Percentiles rank a stretch among this genome's conserved stretches.
phyloP scores from a whole-genome alignment of 2,888 invertebrate species.

The Schrankia costaestrigalis region DNA sequence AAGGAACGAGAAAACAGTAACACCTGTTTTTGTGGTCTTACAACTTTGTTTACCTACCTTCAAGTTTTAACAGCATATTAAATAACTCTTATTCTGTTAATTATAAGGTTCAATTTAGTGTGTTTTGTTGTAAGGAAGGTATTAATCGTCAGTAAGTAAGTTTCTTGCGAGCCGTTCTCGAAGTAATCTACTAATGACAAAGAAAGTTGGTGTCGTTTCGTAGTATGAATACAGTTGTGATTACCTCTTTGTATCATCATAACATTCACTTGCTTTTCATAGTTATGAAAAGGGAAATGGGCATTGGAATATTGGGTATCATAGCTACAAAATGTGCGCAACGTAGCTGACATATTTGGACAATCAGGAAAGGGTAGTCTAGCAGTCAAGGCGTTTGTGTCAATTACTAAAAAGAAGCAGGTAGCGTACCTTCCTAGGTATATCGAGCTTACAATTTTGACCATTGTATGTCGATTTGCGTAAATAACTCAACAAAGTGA shows the following conservation, averaged over 20 bases:
- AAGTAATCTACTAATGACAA: slow-evolving; percentile 68
- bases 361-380: too few species aligned
- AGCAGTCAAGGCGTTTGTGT: too few species aligned
- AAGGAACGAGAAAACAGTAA: slow-evolving; percentile 20
- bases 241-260: slow-evolving; percentile 26
- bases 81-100: neutral
- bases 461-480: too few species aligned
- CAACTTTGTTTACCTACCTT: slow-evolving; percentile 25
- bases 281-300: too few species aligned
- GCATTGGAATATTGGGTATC: too few species aligned
- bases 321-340: too few species aligned
- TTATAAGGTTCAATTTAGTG: slow-evolving; percentile 17
- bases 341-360: too few species aligned
- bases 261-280: too few species aligned
- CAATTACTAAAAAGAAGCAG: too few species aligned
- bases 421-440: too few species aligned
- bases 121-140: slow-evolving; percentile 1
- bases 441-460: too few species aligned
- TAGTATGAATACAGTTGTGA: slow-evolving; percentile 43
- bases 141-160: slow-evolving; percentile 44
- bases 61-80: slow-evolving; percentile 1
- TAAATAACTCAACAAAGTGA: too few species aligned
- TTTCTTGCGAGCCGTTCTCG: slow-evolving; percentile 37
- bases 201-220: slow-evolving; percentile 43
- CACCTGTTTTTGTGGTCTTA: slow-evolving; percentile 46